Evolutionary conservation across 2,113 vertebrate species (phyloP).

Genomic region (Lagopus muta): DNA sequence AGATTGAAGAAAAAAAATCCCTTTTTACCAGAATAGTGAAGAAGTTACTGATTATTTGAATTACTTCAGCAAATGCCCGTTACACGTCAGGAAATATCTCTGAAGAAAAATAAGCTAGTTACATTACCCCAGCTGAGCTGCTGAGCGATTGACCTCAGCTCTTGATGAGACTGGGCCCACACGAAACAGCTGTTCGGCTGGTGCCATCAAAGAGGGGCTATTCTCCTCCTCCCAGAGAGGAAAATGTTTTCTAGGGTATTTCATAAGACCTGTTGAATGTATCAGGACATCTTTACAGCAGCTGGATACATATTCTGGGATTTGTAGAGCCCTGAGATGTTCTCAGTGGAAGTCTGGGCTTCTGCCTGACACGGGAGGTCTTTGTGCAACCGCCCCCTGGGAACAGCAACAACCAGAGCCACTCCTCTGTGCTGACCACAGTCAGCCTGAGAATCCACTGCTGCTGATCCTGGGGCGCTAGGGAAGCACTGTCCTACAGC

Average conservation of each 20-base stretch:
- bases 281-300: not conserved
- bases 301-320: not conserved
- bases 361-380: fast-evolving
- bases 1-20: not conserved
- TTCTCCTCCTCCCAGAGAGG: not conserved
- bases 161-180: not conserved
- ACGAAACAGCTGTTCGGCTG: not conserved
- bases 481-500: not conserved
- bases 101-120: not conserved
- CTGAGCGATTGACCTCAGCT: not conserved
- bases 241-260: not conserved
- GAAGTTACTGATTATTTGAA: not conserved
- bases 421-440: fast-evolving
- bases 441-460: fast-evolving
- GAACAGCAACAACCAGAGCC: not conserved
- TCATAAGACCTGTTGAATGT: not conserved
- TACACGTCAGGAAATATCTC: not conserved
- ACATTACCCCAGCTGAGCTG: not conserved
- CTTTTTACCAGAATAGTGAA: not conserved
- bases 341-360: not conserved
- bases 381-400: fast-evolving
- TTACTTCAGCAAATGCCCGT: not conserved
- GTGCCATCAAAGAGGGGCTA: not conserved
- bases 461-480: not conserved
- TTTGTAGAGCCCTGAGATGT: not conserved